Evolutionary conservation across 2,888 invertebrate genomes (phyloP).

Genomic region (Tubulanus polymorphus): DNA sequence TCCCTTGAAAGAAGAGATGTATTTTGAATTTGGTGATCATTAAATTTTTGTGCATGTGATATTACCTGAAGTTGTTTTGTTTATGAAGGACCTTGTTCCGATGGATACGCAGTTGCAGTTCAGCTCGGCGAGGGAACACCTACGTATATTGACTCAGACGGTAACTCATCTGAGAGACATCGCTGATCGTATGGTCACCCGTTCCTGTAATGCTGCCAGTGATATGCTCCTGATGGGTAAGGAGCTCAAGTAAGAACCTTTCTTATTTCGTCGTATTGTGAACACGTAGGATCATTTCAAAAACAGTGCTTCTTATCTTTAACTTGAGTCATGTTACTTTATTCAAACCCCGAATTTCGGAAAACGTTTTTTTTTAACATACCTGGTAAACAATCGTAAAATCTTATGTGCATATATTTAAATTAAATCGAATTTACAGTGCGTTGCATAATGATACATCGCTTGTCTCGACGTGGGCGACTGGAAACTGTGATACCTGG

Average conservation of each 20-base stretch:
- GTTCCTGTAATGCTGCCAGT: conserved; percentile 45
- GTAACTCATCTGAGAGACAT: conserved; percentile 47
- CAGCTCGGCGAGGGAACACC: conserved; percentile 46
- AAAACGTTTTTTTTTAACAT: no score
- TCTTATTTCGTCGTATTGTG: no score
- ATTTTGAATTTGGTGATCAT: no score
- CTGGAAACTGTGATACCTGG: conserved; percentile 46
- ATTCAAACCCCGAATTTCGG: no score
- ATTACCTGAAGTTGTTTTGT: no score
- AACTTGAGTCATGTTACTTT: no score
- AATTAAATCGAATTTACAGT: conserved; percentile 28
- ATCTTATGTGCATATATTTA: no score
- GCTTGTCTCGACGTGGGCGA: conserved; percentile 43
- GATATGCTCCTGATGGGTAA: conserved; percentile 51
- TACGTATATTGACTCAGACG: conserved; percentile 40
- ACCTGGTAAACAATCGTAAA: no score
- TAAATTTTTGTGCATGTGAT: no score
- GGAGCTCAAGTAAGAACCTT: conserved; percentile 44
- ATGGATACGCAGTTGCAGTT: conserved; percentile 52
- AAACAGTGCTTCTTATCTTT: no score
- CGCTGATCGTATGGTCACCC: conserved; percentile 45
- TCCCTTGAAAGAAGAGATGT: no score
- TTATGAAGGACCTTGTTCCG: conserved; percentile 51
- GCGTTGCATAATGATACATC: conserved; percentile 38
- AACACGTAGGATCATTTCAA: no score